phyloP scores from a whole-genome alignment of 2,888 invertebrate species.

The Xestobium rufovillosum region DNA sequence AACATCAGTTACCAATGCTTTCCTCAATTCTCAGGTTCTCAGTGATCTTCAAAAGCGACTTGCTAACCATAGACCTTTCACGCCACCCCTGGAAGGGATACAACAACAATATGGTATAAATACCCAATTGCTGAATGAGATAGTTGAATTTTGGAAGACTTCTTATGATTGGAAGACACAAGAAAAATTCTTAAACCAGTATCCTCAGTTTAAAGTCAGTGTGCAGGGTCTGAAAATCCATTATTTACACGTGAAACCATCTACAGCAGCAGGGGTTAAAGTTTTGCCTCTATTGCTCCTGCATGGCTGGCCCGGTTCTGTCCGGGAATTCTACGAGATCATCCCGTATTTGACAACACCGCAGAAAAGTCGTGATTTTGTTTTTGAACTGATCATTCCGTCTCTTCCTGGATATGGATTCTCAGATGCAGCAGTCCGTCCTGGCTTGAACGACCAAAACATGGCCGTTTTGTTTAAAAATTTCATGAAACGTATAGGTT shows the following conservation, averaged over 20 bases:
- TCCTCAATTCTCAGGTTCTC: conserved; percentile 3
- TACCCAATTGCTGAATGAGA: not conserved
- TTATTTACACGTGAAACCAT: conserved; percentile 62
- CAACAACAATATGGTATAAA: conserved; percentile 1
- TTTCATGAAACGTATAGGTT: conserved; percentile 60
- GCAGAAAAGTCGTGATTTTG: conserved; percentile 47
- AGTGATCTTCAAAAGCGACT: not conserved
- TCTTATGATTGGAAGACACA: not conserved
- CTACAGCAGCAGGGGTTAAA: conserved; percentile 34
- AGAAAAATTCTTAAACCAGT: not conserved
- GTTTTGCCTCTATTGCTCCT: conserved; percentile 59
- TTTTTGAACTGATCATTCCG: conserved; percentile 62
- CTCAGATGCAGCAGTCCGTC: conserved; percentile 43
- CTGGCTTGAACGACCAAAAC: conserved; percentile 50
- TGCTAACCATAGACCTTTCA: not conserved
- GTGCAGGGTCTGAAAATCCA: conserved; percentile 53
- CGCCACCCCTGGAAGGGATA: conserved; percentile 1
- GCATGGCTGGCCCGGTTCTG: conserved; percentile 83
- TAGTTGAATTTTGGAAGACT: not conserved
- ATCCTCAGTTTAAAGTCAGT: conserved; percentile 2
- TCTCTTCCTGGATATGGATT: conserved; percentile 54
- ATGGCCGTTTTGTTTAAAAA: conserved; percentile 52
- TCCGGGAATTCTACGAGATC: conserved; percentile 71
- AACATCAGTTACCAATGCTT: too few species aligned
- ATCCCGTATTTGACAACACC: conserved; percentile 57